phyloP scores from a whole-genome alignment of 2,113 vertebrate species.

The Rhizomys pruinosus region DNA sequence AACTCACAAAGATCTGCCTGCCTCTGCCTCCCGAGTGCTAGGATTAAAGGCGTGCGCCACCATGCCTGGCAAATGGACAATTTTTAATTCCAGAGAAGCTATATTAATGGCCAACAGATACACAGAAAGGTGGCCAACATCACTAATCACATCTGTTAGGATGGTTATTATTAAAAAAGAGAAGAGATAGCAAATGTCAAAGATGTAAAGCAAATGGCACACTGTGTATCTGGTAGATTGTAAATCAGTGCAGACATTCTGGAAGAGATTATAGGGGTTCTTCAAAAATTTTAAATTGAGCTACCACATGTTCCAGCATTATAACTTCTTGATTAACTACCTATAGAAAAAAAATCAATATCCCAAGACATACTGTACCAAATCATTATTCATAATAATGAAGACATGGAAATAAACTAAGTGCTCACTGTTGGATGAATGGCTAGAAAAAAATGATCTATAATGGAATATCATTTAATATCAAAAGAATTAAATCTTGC shows the following conservation, averaged over 20 bases:
- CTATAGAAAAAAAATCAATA: background rate
- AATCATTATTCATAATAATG: background rate
- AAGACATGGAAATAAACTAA: background rate
- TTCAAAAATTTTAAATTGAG: constrained; percentile 19
- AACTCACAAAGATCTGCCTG: too few relatives aligned
- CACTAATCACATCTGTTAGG: background rate
- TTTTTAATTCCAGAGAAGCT: background rate
- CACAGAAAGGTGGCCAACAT: background rate
- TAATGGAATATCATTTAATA: background rate
- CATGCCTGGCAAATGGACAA: too few relatives aligned
- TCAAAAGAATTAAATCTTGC: background rate
- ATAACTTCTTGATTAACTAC: background rate
- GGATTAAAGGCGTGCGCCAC: too few relatives aligned
- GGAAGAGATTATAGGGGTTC: background rate
- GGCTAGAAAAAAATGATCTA: background rate
- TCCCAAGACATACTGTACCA: background rate
- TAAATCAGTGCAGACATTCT: background rate
- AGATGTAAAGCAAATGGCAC: background rate
- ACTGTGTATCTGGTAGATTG: background rate
- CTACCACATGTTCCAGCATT: background rate
- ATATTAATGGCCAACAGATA: background rate
- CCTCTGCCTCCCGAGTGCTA: too few relatives aligned
- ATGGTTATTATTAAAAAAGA: background rate
- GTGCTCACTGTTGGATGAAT: background rate
- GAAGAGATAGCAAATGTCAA: background rate